Percentiles rank a stretch among this genome's conserved stretches.
Conservation (phyloP, 2,888 invertebrate genomes). For the Allolobophora icterica region DNA sequence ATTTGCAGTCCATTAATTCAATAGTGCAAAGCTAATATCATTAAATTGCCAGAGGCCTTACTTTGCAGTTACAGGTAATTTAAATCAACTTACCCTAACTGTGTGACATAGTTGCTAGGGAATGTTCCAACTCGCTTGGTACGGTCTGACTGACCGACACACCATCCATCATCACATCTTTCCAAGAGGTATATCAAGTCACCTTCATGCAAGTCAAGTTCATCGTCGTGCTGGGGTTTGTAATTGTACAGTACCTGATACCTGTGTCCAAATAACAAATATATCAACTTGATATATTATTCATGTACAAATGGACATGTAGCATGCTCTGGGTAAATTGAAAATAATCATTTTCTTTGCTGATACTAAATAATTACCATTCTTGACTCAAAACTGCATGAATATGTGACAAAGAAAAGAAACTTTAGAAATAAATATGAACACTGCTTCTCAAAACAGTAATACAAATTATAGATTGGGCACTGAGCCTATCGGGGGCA, state of each 20-base stretch:
- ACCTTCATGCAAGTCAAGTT: constrained; percentile 88
- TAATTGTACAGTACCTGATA: constrained; percentile 96
- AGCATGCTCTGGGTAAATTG: background rate
- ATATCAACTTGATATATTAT: background rate
- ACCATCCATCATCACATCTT: constrained; percentile 99
- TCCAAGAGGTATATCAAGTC: constrained; percentile 92
- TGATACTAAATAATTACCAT: background rate
- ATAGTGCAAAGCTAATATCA: background rate
- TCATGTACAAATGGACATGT: background rate
- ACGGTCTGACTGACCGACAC: constrained; percentile 91
- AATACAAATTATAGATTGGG: background rate
- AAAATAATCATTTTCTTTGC: background rate
- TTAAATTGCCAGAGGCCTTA: background rate
- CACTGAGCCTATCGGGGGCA: background rate
- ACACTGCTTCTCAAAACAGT: background rate
- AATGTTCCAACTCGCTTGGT: constrained; percentile 97
- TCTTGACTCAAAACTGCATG: background rate
- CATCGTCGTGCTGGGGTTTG: constrained; percentile 94
- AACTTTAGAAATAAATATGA: background rate
- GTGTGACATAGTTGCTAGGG: constrained; percentile 87
- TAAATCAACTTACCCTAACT: constrained; percentile 29
- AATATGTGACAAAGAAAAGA: background rate
- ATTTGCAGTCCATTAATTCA: background rate
- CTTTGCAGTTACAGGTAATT: background rate
- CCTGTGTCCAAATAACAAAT: constrained; percentile 68